Conservation (phyloP, 2,113 vertebrate genomes). For the Camelus bactrianus region DNA sequence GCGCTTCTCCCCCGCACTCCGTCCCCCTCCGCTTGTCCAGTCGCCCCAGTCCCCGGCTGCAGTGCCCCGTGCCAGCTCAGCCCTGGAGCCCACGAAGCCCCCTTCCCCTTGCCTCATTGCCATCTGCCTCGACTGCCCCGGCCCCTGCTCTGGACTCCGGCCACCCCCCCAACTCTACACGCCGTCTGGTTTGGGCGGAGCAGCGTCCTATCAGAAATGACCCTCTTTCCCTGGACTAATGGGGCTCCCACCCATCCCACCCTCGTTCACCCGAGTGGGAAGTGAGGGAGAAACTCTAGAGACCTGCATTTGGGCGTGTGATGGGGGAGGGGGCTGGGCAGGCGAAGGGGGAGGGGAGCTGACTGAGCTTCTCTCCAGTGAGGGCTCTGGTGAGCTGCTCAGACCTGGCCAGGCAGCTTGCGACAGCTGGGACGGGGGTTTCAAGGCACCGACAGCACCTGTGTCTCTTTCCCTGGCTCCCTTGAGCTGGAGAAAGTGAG, state of each 20-base stretch:
- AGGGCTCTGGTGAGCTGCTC: background rate
- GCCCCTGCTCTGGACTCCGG: background rate
- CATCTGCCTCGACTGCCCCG: background rate
- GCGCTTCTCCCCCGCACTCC: background rate
- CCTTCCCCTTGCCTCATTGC: background rate
- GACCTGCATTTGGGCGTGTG: slow-evolving; percentile 64
- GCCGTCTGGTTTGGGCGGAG: background rate
- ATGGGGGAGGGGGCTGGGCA: background rate
- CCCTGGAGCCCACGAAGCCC: background rate
- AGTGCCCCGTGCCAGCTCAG: background rate
- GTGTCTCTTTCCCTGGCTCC: slow-evolving; percentile 59
- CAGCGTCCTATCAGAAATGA: slow-evolving; percentile 55
- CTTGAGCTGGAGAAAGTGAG: slow-evolving; percentile 64
- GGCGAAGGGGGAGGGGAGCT: background rate
- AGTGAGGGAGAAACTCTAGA: slow-evolving; percentile 74
- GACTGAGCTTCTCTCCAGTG: background rate
- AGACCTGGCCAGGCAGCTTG: slow-evolving; percentile 6
- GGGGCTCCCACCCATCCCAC: slow-evolving; percentile 17
- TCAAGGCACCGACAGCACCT: slow-evolving; percentile 67
- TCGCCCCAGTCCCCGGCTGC: background rate
- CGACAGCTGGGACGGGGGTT: slow-evolving; percentile 52
- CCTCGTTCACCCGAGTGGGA: slow-evolving; percentile 62
- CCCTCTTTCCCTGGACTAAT: slow-evolving; percentile 8
- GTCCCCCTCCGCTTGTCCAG: background rate
- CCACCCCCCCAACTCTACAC: background rate